phyloP scores from a whole-genome alignment of 2,797 vertebrate genomes.

The Propithecus perrieri region DNA sequence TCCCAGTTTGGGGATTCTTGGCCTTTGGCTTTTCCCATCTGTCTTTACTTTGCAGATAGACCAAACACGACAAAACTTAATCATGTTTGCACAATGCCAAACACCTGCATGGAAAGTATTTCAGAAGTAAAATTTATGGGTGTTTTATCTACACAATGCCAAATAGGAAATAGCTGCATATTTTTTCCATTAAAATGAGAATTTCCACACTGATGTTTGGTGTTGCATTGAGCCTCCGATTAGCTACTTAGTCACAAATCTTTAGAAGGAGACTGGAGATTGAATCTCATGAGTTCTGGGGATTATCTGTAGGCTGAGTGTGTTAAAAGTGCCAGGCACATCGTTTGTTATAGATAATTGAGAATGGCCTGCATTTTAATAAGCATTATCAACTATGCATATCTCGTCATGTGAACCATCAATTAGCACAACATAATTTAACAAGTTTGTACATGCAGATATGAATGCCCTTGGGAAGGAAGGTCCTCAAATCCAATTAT shows the following conservation, averaged over 20 bases:
- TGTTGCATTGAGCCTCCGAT: not conserved
- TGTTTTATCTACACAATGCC: not conserved
- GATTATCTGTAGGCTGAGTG: not conserved
- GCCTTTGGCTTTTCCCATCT: slow-evolving; percentile 17
- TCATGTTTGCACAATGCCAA: slow-evolving; percentile 1
- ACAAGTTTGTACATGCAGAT: slow-evolving; percentile 57
- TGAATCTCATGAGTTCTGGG: not conserved
- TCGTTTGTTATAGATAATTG: slow-evolving; percentile 20
- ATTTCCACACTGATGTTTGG: not conserved
- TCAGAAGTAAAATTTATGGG: slow-evolving; percentile 24
- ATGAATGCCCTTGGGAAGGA: slow-evolving; percentile 61
- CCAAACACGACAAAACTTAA: slow-evolving; percentile 7
- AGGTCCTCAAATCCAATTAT: slow-evolving; percentile 50
- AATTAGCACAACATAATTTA: slow-evolving; percentile 62
- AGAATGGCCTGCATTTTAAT: slow-evolving; percentile 53
- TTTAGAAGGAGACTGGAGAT: not conserved
- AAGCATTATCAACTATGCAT: slow-evolving; percentile 52
- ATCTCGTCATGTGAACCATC: slow-evolving; percentile 57
- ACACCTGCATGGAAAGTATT: slow-evolving; percentile 53
- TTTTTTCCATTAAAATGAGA: slow-evolving; percentile 19
- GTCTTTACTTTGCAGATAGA: slow-evolving; percentile 1
- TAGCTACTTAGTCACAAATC: not conserved
- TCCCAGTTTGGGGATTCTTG: not conserved
- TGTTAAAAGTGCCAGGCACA: slow-evolving; percentile 13
- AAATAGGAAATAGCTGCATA: slow-evolving; percentile 22